phyloP scores from a whole-genome alignment of 1,140 invertebrate species.

The Dreissena polymorpha region DNA sequence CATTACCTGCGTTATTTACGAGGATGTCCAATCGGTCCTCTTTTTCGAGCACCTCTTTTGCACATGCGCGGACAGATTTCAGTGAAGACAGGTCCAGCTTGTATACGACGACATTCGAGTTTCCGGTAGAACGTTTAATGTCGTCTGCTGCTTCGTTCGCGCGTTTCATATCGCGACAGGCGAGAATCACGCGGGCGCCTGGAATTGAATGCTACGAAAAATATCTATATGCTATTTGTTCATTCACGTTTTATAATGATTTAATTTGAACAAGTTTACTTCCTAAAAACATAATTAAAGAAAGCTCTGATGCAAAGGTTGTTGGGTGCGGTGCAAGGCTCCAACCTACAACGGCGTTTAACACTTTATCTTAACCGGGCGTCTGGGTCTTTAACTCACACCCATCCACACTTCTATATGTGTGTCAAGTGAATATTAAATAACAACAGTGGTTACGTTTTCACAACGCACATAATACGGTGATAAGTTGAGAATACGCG shows the following conservation, averaged over 20 bases:
- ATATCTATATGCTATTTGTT: background rate
- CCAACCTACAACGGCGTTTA: no score
- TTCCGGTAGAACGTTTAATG: constrained; percentile 83
- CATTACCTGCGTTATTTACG: constrained; percentile 70
- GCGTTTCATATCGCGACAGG: constrained; percentile 87
- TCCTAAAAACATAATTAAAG: no score
- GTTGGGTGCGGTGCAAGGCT: no score
- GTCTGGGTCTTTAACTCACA: no score
- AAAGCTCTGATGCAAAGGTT: no score
- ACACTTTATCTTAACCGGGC: no score
- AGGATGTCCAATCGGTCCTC: constrained; percentile 65
- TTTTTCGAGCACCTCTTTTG: constrained; percentile 76
- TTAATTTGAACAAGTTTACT: no score
- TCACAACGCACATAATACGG: background rate
- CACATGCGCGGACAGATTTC: constrained; percentile 73
- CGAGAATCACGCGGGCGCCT: constrained; percentile 90
- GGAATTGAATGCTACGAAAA: background rate
- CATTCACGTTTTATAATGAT: background rate
- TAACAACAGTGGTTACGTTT: no score
- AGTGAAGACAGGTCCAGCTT: constrained; percentile 79
- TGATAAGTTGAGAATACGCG: constrained; percentile 77
- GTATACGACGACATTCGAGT: constrained; percentile 83
- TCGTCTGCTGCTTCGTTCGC: constrained; percentile 88
- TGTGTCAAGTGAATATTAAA: no score
- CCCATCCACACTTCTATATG: no score